Evolutionary conservation across 2,113 vertebrate genomes (phyloP).

Genomic region (Rhea americana): DNA sequence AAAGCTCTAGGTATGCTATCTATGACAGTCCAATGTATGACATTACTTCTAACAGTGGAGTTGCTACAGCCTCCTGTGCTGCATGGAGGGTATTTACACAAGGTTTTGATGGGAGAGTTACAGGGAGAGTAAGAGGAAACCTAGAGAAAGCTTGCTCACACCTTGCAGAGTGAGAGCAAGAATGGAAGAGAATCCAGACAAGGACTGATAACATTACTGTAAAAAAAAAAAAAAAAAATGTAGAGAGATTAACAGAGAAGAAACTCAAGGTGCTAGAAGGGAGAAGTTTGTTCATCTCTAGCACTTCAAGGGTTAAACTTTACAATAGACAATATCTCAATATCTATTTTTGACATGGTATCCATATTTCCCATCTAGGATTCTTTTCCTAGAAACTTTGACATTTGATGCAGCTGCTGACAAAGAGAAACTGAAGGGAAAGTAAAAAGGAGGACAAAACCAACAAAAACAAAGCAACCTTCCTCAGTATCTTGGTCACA

Average conservation of each 20-base stretch:
- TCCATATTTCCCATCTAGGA: not conserved
- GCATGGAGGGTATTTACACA: not conserved
- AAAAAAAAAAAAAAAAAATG: not conserved
- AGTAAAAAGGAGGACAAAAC: too few relatives aligned
- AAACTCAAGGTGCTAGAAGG: not conserved
- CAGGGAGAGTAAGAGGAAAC: not conserved
- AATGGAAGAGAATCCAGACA: not conserved
- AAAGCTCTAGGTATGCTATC: not conserved
- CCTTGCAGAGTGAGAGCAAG: not conserved
- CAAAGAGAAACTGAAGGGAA: not conserved
- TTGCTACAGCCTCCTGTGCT: not conserved
- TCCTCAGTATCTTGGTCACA: rapidly evolving
- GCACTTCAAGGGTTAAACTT: not conserved
- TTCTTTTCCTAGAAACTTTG: not conserved
- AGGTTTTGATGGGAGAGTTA: not conserved
- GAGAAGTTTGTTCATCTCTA: not conserved
- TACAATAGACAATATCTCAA: not conserved
- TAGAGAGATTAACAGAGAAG: not conserved
- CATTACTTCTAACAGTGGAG: rapidly evolving
- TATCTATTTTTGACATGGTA: not conserved
- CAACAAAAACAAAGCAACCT: not conserved
- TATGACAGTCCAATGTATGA: rapidly evolving
- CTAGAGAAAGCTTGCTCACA: too few relatives aligned
- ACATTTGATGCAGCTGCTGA: not conserved
- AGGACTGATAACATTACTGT: not conserved